Percentiles rank a stretch among this genome's conserved stretches.
Conservation (phyloP, 2,797 vertebrate species). For the Nyctalus aviator region DNA sequence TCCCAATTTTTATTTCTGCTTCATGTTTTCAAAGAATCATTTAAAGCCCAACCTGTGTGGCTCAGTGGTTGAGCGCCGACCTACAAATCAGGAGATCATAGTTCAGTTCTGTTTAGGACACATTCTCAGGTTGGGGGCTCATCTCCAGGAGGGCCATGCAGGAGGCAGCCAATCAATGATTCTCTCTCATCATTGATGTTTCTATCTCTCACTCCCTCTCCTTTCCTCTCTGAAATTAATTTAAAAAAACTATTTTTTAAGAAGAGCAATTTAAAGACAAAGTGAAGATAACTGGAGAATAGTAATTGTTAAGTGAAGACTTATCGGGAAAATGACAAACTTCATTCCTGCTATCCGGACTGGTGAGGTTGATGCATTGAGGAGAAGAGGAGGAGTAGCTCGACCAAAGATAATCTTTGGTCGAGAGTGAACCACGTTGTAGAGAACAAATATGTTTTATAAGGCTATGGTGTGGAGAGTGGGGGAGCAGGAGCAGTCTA, state of each 20-base stretch:
- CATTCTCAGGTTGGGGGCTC: too few species aligned
- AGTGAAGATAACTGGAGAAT: neutral
- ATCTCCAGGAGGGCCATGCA: too few species aligned
- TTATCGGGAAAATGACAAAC: neutral
- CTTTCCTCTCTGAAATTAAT: too few species aligned
- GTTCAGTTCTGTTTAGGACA: too few species aligned
- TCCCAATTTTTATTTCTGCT: slow-evolving; percentile 17
- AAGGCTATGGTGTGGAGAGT: neutral
- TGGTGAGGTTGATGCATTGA: neutral
- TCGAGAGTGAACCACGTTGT: too few species aligned
- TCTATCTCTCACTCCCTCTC: too few species aligned
- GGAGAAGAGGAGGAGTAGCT: neutral
- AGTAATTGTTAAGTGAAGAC: neutral
- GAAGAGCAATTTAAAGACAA: slow-evolving; percentile 22
- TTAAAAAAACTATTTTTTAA: neutral
- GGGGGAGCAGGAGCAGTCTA: neutral
- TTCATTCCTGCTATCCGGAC: neutral
- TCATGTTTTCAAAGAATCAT: slow-evolving; percentile 1
- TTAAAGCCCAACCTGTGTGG: too few species aligned
- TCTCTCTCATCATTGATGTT: too few species aligned
- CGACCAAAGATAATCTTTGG: too few species aligned
- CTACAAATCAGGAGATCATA: too few species aligned
- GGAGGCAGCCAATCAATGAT: too few species aligned
- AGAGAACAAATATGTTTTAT: neutral
- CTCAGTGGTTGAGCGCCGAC: too few species aligned